Evolutionary conservation across 2,888 invertebrate genomes (phyloP).

Genomic region (Fissipunctia ypsillon): DNA sequence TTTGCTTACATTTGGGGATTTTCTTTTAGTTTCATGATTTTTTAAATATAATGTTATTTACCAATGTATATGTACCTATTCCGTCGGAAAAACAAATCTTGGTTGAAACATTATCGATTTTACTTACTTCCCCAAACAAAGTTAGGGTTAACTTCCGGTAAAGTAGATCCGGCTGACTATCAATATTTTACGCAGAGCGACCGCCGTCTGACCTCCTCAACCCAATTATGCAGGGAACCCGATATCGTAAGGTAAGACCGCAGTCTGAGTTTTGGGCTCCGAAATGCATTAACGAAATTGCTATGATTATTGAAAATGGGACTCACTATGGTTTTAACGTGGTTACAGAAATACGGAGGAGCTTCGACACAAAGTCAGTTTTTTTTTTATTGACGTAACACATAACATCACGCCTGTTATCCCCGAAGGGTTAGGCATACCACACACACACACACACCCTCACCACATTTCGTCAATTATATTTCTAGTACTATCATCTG

Average conservation of each 20-base stretch:
- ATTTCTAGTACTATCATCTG: no score
- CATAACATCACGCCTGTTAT: background rate
- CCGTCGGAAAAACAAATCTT: background rate
- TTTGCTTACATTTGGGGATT: background rate
- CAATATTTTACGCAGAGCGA: constrained; percentile 35
- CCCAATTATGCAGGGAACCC: constrained; percentile 34
- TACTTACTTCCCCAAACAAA: constrained; percentile 23
- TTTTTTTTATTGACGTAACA: no score
- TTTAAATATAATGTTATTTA: background rate
- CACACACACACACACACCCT: no score
- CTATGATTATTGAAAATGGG: constrained; percentile 29
- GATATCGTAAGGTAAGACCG: constrained; percentile 13
- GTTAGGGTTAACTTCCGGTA: constrained; percentile 16
- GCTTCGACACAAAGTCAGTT: background rate
- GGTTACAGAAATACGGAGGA: background rate
- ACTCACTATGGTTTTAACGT: background rate
- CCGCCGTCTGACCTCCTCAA: constrained; percentile 33
- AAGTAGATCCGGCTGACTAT: constrained; percentile 41
- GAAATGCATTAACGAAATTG: constrained; percentile 27
- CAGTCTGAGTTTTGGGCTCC: background rate
- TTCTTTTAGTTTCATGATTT: background rate
- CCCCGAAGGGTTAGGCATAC: background rate
- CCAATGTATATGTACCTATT: no score
- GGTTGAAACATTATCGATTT: constrained; percentile 5
- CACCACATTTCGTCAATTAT: background rate